Evolutionary conservation across 1,140 invertebrate species (phyloP).

Genomic region (Drosophila kikkawai): DNA sequence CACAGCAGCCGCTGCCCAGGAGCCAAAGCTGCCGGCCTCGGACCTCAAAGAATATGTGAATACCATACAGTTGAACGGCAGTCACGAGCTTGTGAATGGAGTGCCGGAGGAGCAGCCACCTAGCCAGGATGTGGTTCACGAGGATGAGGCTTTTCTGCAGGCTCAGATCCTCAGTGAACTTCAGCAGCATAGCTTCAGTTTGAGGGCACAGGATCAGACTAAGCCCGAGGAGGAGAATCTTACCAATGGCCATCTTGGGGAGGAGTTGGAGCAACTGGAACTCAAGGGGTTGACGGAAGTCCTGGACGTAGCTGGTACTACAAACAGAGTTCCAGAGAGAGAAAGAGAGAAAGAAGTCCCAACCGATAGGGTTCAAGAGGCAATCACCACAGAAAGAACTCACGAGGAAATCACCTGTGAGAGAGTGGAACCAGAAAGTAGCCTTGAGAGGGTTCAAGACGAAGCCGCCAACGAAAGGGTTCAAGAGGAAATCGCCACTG

Average conservation of each 20-base stretch:
- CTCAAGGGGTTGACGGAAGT: slow-evolving; percentile 5
- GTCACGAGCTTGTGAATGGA: slow-evolving; percentile 49
- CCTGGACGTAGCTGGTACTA: slow-evolving; percentile 26
- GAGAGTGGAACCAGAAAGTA: not conserved
- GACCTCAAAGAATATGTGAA: slow-evolving; percentile 49
- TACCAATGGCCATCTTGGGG: slow-evolving; percentile 45
- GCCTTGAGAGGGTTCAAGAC: slow-evolving; percentile 11
- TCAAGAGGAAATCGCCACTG: not conserved
- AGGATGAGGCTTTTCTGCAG: slow-evolving; percentile 62
- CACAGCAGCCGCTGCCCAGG: slow-evolving; percentile 34
- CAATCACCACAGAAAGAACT: slow-evolving; percentile 1
- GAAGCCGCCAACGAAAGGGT: slow-evolving; percentile 11
- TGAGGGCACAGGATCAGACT: slow-evolving; percentile 13
- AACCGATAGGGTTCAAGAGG: not conserved
- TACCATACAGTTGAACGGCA: slow-evolving; percentile 55
- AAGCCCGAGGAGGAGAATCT: slow-evolving; percentile 23
- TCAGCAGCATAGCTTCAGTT: slow-evolving; percentile 64
- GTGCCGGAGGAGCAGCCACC: slow-evolving; percentile 18
- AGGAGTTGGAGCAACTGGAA: slow-evolving; percentile 15
- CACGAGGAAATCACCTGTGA: not conserved
- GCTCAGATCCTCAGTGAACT: slow-evolving; percentile 73
- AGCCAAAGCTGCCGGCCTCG: slow-evolving; percentile 21
- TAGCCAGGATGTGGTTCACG: slow-evolving; percentile 1
- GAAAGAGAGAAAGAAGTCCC: not conserved
- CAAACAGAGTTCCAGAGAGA: slow-evolving; percentile 13